Conservation (phyloP, 2,797 vertebrate genomes). For the Darevskia mixta region DNA sequence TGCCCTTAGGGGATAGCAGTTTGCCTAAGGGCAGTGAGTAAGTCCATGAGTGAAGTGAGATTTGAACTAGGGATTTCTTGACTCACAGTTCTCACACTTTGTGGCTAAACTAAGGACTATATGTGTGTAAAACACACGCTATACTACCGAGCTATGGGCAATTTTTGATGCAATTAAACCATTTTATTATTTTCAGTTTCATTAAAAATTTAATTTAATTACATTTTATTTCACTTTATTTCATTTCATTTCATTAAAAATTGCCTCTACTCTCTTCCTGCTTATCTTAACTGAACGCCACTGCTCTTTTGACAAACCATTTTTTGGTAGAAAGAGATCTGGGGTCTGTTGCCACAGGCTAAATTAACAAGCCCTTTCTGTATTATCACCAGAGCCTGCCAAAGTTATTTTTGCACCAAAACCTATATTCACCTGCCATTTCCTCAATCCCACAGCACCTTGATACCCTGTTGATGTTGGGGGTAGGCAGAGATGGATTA, state of each 20-base stretch:
- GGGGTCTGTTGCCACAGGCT: background rate
- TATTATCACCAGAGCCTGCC: background rate
- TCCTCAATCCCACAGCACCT: background rate
- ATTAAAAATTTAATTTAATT: no score
- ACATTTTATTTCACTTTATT: no score
- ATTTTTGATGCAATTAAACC: no score
- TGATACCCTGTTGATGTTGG: background rate
- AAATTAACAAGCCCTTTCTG: background rate
- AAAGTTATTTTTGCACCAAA: background rate
- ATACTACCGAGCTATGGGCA: background rate
- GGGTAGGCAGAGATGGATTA: background rate
- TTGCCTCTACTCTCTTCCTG: background rate
- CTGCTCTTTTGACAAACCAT: background rate
- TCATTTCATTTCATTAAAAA: no score
- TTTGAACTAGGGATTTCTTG: background rate
- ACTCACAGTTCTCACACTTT: background rate
- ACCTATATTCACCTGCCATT: slow-evolving; percentile 3
- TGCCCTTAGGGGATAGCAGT: no score
- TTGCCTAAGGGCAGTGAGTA: no score
- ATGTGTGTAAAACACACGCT: background rate
- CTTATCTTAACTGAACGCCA: background rate
- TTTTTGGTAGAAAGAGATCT: no score
- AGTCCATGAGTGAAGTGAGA: background rate
- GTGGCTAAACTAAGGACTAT: background rate
- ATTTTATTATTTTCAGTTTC: no score